These are phyloP conservation scores for Kradibia gibbosae DNA, from an alignment of 1,140 invertebrate species.

Conservation along the genomic window DNA sequence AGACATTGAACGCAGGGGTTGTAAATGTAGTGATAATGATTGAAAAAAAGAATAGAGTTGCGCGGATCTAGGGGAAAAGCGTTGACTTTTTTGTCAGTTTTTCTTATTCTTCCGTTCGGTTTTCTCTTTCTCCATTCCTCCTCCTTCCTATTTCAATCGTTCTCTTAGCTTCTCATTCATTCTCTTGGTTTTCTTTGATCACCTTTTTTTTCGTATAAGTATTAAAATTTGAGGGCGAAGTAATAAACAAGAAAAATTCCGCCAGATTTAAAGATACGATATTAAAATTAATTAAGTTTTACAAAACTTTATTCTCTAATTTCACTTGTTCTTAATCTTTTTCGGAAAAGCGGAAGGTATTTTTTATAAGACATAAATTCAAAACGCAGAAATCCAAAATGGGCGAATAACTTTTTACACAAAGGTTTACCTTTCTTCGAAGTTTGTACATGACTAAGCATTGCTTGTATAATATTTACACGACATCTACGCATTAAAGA, in stretches of 20 bases:
- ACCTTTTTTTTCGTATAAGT: too few species aligned
- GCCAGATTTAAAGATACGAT: conserved; percentile 35
- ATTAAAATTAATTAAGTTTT: conserved; percentile 50
- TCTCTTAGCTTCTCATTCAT: too few species aligned
- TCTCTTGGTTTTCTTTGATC: too few species aligned
- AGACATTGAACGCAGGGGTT: conserved; percentile 32
- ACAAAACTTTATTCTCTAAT: conserved; percentile 28
- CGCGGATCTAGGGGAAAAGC: conserved; percentile 43
- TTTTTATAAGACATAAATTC: not conserved
- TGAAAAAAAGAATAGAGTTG: conserved; percentile 14
- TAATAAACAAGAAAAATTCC: conserved; percentile 21
- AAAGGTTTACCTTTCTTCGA: too few species aligned
- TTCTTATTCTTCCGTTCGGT: conserved; percentile 45
- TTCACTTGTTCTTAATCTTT: not conserved
- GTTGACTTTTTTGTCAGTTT: conserved; percentile 44
- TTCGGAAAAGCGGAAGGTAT: not conserved
- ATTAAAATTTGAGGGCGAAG: not conserved
- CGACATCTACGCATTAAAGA: too few species aligned
- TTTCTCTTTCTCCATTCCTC: conserved; percentile 16
- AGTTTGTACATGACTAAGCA: too few species aligned
- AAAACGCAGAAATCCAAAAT: not conserved
- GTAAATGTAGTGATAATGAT: not conserved
- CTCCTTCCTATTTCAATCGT: too few species aligned
- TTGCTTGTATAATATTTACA: too few species aligned
- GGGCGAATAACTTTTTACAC: too few species aligned